These are phyloP conservation scores for Chascanopsetta lugubris DNA, from an alignment of 2,113 vertebrate species.

Conservation along the genomic window DNA sequence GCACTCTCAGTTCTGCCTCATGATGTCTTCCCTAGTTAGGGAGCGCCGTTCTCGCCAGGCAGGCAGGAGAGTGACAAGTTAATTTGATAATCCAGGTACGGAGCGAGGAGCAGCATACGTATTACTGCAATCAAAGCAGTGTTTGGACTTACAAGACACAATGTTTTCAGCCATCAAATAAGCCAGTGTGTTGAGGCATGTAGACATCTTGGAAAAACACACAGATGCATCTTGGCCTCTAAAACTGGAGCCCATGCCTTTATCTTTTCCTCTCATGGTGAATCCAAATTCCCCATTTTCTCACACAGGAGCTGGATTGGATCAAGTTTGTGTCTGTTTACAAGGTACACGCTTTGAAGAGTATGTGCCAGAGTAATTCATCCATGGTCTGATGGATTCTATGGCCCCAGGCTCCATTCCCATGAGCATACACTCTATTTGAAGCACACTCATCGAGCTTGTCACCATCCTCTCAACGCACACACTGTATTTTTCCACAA, in stretches of 20 bases:
- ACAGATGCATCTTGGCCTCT: neutral
- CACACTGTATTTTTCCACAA: slow-evolving; percentile 37
- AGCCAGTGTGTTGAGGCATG: slow-evolving; percentile 21
- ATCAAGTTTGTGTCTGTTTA: slow-evolving; percentile 38
- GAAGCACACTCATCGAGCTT: slow-evolving; percentile 56
- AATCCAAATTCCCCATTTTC: slow-evolving; percentile 5
- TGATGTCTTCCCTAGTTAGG: slow-evolving; percentile 56
- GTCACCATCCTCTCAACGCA: slow-evolving; percentile 45
- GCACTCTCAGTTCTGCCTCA: slow-evolving; percentile 35
- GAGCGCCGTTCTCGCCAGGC: slow-evolving; percentile 17
- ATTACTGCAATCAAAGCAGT: slow-evolving; percentile 44
- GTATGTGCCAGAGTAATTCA: slow-evolving; percentile 39
- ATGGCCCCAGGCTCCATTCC: slow-evolving; percentile 43
- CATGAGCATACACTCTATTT: slow-evolving; percentile 56
- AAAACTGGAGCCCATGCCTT: neutral
- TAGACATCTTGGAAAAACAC: neutral
- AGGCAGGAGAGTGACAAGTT: slow-evolving; percentile 62
- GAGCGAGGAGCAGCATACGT: slow-evolving; percentile 29
- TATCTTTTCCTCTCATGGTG: neutral
- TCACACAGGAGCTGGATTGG: slow-evolving; percentile 16
- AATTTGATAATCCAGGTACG: slow-evolving; percentile 57
- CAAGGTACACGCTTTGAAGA: slow-evolving; percentile 33
- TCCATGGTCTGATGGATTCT: slow-evolving; percentile 53
- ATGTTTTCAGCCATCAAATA: slow-evolving; percentile 24
- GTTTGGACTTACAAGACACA: slow-evolving; percentile 40